Evolutionary conservation across 2,888 invertebrate genomes (phyloP), one percentile per base, ranked within the genome.

Genomic region (Cepaea hortensis): DNA sequence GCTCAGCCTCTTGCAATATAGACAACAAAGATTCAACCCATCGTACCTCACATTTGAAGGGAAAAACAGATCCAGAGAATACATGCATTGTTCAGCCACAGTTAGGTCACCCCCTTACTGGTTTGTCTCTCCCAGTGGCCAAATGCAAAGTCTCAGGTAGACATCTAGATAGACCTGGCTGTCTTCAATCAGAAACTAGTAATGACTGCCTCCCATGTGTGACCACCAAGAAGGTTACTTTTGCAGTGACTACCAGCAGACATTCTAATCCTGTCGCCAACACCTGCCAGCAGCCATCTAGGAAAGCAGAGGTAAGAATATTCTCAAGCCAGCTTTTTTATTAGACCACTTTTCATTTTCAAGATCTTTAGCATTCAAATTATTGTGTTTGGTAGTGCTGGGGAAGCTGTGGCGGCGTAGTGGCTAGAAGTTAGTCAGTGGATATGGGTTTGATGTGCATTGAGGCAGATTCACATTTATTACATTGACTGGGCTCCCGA

Each of bases 291-390:
- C 50, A 72, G 13, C 72, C n/a, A 61, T 61, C 7, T 55, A 82
- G 72, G 18, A 55, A n/a, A 55, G 23, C 20, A 72, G 72, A 72
- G 82, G 82, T 82, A 82, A 23, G 35, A 50, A 18, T 23, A 61
- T 76, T 76, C 18, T 20, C 20, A 18, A 9, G 55, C 55, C 11
- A 55, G 55, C 11, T 55, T 2, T 55, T 55, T 55, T 55, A 6
- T 55, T 55, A 55, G 55, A 55, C 11, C 6, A 55, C 55, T 55
- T 55, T 55, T 6, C 55, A 55, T 55, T 55, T 55, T 55, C 11
- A 9, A 55, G 11, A 55, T 55, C 6, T 55, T 55, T 55, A 55
- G 11, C 55, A 55, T 55, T 35, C 35, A 35, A 35, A 35, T 35
- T 0, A 35, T 35, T 35, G 35, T 35, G 35, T 35, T 35, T 35